Base-by-base conservation (phyloP, 2,113 vertebrate genomes). In the Deroptyus accipitrinus region DNA sequence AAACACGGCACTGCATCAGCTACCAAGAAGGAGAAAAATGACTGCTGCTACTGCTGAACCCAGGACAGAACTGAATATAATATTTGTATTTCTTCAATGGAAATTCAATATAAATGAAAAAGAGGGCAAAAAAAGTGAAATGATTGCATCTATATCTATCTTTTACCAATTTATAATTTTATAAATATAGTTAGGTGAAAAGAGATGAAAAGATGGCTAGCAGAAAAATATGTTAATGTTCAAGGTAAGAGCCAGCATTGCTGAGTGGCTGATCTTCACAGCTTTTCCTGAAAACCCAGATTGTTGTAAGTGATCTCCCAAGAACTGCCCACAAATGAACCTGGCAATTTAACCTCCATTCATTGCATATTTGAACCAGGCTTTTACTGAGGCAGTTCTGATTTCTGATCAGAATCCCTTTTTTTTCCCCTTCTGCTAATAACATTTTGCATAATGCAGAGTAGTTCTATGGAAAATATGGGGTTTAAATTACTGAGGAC, bases 121-220 rank as follows among this genome's bases (percentile, higher is more conserved):
- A 7, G 1, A 7, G 9, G 5, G 0, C 17, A 3, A n/a, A 35
- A 46, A n/a, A 46, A 11, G 5, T 2, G 2, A 68, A 86, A 83
- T 33, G 0, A 57, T 33, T 59, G 3, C 23, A 35, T 72, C 7
- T 67, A 4, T 41, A 49, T 55, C 55, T 2, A 79, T 55, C 55
- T 2, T 75, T 49, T 49, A 17, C 20, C 91, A 82, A 75, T 42
- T 17, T 55, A 66, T 48, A 73, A 35, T 80, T 93, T 73, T 24
- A 80, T 31, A 82, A n/a, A 35, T 57, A 72, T 1, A 86, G 20
- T 5, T 73, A 54, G 22, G 64, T 66, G 10, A 86, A 88, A 59
- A 83, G 76, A 83, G 27, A 86, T 30, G 3, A 86, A 68, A 94
- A 84, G 35, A 81, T 49, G 8, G 3, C 1, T 1, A 69, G 6